phyloP scores from a whole-genome alignment of 2,797 vertebrate genomes.

The Sebastes oblongus region DNA sequence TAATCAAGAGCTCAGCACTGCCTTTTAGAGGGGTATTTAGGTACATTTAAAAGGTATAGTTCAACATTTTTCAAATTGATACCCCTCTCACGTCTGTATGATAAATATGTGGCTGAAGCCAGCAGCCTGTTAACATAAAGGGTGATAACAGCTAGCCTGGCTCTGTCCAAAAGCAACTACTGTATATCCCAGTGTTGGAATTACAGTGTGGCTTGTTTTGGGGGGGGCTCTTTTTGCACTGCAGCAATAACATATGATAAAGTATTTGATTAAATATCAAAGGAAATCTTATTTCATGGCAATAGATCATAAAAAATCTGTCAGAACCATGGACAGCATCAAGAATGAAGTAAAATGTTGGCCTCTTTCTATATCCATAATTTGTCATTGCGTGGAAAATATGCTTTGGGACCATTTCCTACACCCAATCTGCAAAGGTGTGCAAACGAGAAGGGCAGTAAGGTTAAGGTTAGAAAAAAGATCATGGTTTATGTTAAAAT shows the following conservation, averaged over 20 bases:
- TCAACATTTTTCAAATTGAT: not conserved
- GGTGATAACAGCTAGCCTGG: not conserved
- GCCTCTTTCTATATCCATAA: not conserved
- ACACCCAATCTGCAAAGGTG: not conserved
- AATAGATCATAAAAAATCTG: not conserved
- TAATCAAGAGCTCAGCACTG: constrained; percentile 15
- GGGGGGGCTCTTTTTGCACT: not conserved
- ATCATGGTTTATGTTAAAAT: too few relatives aligned
- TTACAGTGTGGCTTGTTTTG: not conserved
- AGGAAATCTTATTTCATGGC: not conserved
- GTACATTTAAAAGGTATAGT: not conserved
- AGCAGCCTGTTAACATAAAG: not conserved
- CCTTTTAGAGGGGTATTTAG: not conserved
- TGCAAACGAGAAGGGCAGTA: too few relatives aligned
- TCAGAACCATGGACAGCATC: not conserved
- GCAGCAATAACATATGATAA: not conserved
- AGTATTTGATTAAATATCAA: not conserved
- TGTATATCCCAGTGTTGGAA: not conserved
- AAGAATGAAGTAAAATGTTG: not conserved
- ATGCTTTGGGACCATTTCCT: not conserved
- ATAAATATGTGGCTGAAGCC: not conserved
- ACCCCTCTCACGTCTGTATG: not conserved
- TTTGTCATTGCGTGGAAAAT: not conserved
- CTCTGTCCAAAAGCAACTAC: not conserved
- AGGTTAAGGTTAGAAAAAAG: too few relatives aligned